Evolutionary conservation across 2,113 vertebrate species (phyloP), one percentile per base, ranked within the genome.

Genomic region (Cyrtonyx montezumae): DNA sequence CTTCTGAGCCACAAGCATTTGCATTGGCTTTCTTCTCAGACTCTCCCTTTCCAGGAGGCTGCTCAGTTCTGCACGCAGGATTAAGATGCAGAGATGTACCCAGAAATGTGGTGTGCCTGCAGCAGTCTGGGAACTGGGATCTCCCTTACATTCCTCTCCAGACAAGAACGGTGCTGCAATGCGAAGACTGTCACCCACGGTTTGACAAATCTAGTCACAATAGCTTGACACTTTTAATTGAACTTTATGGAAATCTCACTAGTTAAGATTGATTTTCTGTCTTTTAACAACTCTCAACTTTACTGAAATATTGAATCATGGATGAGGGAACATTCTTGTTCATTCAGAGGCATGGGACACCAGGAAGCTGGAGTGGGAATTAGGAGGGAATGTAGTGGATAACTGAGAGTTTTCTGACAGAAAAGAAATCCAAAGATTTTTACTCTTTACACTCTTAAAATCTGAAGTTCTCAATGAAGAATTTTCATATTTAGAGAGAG

Each of bases 201-300:
- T 91, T 83, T 90, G 79, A 95, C 93, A 95, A 86, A 80, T 45
- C 61, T 73, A 93, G 84, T 96, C 90, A 88, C 69, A 85, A 94
- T 65, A 94, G 62, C 69, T 78, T 86, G 76, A 90, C 79, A 61
- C 36, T 76, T 90, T 81, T 88, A 88, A 95, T 91, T 86, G 49
- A 90, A 66, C 51, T 92, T 87, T 15, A 80, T 91, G 43, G 76
- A 92, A 95, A 94, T 92, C n/a, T 87, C 2, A 2, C 76, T 46
- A 79, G 83, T 84, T 90, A 79, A 84, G 56, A 85, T 67, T 90
- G 61, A 51, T 88, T 88, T 78, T 90, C 79, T 88, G 36, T 88
- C 85, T 96, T 96, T 78, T 71, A 86, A 68, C 25, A 1, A 1
- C 58, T 13, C 30, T 76, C 28, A 17, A 40, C 40, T 79, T 79